Conservation (phyloP, 2,797 vertebrate genomes). For the Myripristis murdjan region DNA sequence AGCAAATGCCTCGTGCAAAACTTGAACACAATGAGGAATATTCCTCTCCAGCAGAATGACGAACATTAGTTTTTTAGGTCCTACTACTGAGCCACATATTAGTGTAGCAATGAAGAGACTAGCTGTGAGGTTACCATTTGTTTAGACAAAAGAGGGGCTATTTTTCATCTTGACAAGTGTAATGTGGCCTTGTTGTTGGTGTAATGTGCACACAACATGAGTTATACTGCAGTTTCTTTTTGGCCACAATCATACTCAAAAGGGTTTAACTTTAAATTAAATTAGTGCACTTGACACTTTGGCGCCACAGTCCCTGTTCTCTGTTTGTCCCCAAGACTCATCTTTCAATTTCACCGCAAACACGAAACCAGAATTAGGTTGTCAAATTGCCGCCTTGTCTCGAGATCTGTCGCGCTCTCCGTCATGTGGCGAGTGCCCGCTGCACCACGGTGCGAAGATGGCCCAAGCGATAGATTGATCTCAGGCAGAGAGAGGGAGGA, state of each 20-base stretch:
- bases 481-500: slow-evolving; percentile 10
- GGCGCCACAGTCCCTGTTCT: slow-evolving; percentile 48
- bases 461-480: slow-evolving; percentile 63
- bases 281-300: slow-evolving; percentile 68
- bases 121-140: slow-evolving; percentile 55
- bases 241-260: slow-evolving; percentile 47
- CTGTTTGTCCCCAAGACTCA: slow-evolving; percentile 44
- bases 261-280: slow-evolving; percentile 58
- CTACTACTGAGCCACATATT: slow-evolving; percentile 51
- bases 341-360: slow-evolving; percentile 59
- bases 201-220: slow-evolving; percentile 58
- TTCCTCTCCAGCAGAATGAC: slow-evolving; percentile 25
- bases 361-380: slow-evolving; percentile 69
- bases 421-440: slow-evolving; percentile 31
- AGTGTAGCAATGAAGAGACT: slow-evolving; percentile 53
- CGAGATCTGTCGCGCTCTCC: slow-evolving; percentile 52
- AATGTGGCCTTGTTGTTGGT: slow-evolving; percentile 63
- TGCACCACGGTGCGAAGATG: slow-evolving; percentile 47
- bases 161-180: slow-evolving; percentile 67
- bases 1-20: background rate
- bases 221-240: slow-evolving; percentile 27
- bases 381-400: slow-evolving; percentile 75
- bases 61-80: slow-evolving; percentile 21
- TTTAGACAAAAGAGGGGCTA: slow-evolving; percentile 59
- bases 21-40: slow-evolving; percentile 6